Conservation (phyloP, 2,113 vertebrate genomes). For the Grammomys dolichurus region DNA sequence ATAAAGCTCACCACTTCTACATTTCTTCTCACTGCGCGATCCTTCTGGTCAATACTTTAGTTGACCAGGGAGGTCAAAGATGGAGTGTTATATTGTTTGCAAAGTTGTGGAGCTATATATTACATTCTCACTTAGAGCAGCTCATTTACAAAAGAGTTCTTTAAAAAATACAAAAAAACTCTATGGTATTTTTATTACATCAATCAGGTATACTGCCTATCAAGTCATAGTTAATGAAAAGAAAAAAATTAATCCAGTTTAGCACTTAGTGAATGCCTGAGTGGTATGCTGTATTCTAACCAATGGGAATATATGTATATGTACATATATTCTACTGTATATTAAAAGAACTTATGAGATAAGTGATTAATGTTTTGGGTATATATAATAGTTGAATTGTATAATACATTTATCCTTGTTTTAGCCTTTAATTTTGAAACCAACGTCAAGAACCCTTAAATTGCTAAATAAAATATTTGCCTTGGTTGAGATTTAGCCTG, state of each 20-base stretch:
- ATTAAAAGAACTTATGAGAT: conserved; percentile 22
- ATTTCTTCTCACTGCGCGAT: not conserved
- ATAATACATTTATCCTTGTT: not conserved
- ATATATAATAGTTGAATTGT: conserved; percentile 13
- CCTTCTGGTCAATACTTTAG: not conserved
- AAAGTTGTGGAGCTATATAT: not conserved
- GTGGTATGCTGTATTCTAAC: not conserved
- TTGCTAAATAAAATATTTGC: conserved; percentile 56
- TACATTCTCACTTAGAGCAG: conserved; percentile 21
- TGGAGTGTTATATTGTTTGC: not conserved
- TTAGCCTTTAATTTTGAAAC: conserved; percentile 41
- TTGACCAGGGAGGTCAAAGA: not conserved
- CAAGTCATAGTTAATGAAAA: conserved; percentile 22
- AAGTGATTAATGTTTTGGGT: not conserved
- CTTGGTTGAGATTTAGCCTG: conserved; percentile 25
- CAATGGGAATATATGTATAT: conserved; percentile 31
- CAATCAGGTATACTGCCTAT: not conserved
- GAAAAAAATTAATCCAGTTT: conserved; percentile 22
- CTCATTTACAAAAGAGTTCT: conserved; percentile 15
- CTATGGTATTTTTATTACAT: not conserved
- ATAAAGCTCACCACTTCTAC: not conserved
- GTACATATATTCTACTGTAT: not conserved
- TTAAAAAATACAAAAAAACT: conserved; percentile 5
- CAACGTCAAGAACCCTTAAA: conserved; percentile 38
- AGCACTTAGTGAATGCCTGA: conserved; percentile 12